Evolutionary conservation across 2,888 invertebrate species (phyloP).

Genomic region (Papilio protenor): DNA sequence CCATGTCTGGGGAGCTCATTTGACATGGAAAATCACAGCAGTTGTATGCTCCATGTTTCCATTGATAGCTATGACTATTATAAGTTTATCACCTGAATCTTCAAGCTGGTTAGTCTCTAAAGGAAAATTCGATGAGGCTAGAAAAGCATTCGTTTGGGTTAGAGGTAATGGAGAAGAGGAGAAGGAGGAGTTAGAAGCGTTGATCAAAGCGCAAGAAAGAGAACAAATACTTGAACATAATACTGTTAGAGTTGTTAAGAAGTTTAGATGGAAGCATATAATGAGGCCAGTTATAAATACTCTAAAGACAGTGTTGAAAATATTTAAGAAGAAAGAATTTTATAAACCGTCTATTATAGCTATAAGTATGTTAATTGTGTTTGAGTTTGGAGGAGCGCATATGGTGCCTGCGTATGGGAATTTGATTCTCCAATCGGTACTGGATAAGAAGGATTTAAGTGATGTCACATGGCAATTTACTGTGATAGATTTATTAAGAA

Average conservation of each 20-base stretch:
- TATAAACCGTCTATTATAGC: slow-evolving; percentile 77
- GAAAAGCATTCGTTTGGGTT: slow-evolving; percentile 84
- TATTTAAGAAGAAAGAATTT: slow-evolving; percentile 78
- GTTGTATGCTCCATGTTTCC: slow-evolving; percentile 81
- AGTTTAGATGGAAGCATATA: slow-evolving; percentile 57
- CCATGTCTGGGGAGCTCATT: slow-evolving; percentile 86
- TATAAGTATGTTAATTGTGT: slow-evolving; percentile 77
- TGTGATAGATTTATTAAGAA: slow-evolving; percentile 86
- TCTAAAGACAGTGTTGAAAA: slow-evolving; percentile 65
- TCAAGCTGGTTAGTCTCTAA: slow-evolving; percentile 87
- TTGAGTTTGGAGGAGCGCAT: slow-evolving; percentile 79
- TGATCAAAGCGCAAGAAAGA: slow-evolving; percentile 72
- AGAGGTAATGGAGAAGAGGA: slow-evolving; percentile 81
- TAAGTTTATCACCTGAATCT: slow-evolving; percentile 85
- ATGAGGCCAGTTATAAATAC: slow-evolving; percentile 61
- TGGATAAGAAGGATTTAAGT: slow-evolving; percentile 66
- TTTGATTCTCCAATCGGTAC: slow-evolving; percentile 71
- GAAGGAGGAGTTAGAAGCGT: slow-evolving; percentile 72
- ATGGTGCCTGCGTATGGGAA: slow-evolving; percentile 79
- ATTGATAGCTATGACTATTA: slow-evolving; percentile 75
- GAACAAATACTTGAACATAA: slow-evolving; percentile 60
- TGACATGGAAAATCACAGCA: slow-evolving; percentile 85
- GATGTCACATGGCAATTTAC: slow-evolving; percentile 85
- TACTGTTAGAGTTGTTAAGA: slow-evolving; percentile 54
- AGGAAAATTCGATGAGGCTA: slow-evolving; percentile 83